These are phyloP conservation scores for Chelmon rostratus DNA, from an alignment of 2,797 vertebrate genomes.

Conservation along the genomic window DNA sequence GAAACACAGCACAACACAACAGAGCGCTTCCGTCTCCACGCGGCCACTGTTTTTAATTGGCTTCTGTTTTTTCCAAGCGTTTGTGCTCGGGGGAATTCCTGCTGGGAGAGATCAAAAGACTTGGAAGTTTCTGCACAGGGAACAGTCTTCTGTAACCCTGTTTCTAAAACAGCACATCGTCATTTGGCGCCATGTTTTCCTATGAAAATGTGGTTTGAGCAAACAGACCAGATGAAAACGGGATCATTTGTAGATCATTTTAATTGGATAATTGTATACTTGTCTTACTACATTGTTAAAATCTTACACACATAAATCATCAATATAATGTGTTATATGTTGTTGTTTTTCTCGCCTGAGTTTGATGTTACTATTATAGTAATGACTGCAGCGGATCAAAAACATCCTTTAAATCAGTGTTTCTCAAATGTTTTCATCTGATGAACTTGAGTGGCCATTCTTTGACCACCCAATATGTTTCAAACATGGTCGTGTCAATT, in stretches of 20 bases:
- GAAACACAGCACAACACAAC: constrained; percentile 40
- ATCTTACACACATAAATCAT: neutral
- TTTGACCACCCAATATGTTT: neutral
- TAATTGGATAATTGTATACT: neutral
- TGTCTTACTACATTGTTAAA: neutral
- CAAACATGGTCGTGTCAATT: neutral
- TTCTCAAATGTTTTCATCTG: neutral
- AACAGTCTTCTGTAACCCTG: constrained; percentile 34
- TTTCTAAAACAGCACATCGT: constrained; percentile 29
- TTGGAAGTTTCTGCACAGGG: constrained; percentile 48
- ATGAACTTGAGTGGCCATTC: no score
- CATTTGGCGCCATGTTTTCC: neutral
- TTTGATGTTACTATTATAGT: neutral
- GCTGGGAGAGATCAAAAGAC: constrained; percentile 58
- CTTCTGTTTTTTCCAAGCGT: constrained; percentile 53
- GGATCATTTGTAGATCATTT: neutral
- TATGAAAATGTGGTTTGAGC: neutral
- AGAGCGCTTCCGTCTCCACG: constrained; percentile 30
- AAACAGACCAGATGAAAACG: neutral
- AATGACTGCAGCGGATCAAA: no score
- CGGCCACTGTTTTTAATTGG: constrained; percentile 60
- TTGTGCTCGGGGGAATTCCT: constrained; percentile 51
- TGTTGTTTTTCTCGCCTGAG: neutral
- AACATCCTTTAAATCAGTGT: neutral
- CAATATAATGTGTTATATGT: neutral